Evolutionary conservation across 1,140 invertebrate genomes (phyloP), one percentile per base, ranked within the genome.

Genomic region (Pogonognathellus flavescens): DNA sequence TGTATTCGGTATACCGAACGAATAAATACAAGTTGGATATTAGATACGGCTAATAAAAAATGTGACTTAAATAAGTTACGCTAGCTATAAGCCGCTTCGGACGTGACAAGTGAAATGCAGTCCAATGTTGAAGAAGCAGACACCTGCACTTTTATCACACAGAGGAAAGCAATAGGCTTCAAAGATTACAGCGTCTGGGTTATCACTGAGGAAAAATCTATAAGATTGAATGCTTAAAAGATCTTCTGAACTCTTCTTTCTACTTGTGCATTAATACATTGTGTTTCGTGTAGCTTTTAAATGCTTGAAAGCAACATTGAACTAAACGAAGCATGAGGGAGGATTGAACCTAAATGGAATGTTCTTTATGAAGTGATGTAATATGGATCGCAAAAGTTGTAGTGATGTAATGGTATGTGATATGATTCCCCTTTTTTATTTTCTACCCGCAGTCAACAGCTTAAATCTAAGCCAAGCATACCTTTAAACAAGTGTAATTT

Each of bases 61-160:
- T 86, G 84, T 86, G 85, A 82, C 82, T 59, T 80, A 82, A 55
- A 86, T 86, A 86, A 84, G 66, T 86, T 86, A 86, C 50, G 70
- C 62, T 41, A 53, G 83, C 49, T 84, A 25, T 84, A 72, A 84
- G 66, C 84, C 50, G 84, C 84, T 72, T 72, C 70, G 59, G 55
- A 70, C 70, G 49, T 84, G 76, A 85, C 84, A 85, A 53, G 59
- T 85, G 84, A 85, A 82, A 81, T 62, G 57, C 50, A 81, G 80
- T 76, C 70, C 70, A 76, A 31, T 76, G 25, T 31, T 49, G 49
- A 82, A 59, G 76, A 86, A 82, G 82, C 81, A 81, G 20, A 85
- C 84, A 85, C 84, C 76, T 82, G 80, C 84, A 85, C 49, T 72
- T 76, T 55, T 62, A 84, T 57, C 70, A 76, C 70, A 76, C 70